Base-by-base conservation (phyloP, 2,113 vertebrate genomes). In the Regulus satrapa region DNA sequence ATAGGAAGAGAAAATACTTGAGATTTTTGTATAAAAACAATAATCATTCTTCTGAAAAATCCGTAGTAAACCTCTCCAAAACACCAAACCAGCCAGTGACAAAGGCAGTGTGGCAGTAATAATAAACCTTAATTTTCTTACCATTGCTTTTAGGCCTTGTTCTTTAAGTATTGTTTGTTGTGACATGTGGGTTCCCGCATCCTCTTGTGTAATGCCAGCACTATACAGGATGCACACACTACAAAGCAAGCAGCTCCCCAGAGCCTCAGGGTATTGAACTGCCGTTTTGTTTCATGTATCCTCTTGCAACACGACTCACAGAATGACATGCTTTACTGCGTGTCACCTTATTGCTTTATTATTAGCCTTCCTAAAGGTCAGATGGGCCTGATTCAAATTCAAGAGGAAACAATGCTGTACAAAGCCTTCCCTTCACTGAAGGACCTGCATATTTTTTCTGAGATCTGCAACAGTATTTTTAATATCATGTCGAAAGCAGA, bases 301-400 rank as follows among this genome's bases (percentile, higher is more conserved):
- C 94, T 68, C 68, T 52, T 89, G 79, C 79, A 90, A 74, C 89
- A 40, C 34, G 45, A 48, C 51, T 88, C 87, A 20, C 46, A 71
- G 77, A 89, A 66, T 75, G 86, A 83, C 94, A 92, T 40, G 59
- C 68, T 95, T 85, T 90, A 26, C 73, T 76, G 61, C 3, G 0
- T 94, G 85, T 51, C 85, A 96, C 89, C 77, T 95, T 86, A 91
- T 56, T 91, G 77, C 92, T 95, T 94, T 95, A 92, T 95, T 96
- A 95, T 95, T 96, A 94, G 79, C 77, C 80, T 93, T 23, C 5
- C 0, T 29, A 94, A 96, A 96, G 88, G 94, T 95, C 81, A 96
- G 61, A 80, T 66, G 38, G 49, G 63, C 68, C 46, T 76, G 88
- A 85, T 80, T 85, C 46, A 93, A 63, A 93, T 88, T 77, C 74